Conservation (phyloP, 2,888 invertebrate genomes). For the Ashinkailepas kermadecensis region DNA sequence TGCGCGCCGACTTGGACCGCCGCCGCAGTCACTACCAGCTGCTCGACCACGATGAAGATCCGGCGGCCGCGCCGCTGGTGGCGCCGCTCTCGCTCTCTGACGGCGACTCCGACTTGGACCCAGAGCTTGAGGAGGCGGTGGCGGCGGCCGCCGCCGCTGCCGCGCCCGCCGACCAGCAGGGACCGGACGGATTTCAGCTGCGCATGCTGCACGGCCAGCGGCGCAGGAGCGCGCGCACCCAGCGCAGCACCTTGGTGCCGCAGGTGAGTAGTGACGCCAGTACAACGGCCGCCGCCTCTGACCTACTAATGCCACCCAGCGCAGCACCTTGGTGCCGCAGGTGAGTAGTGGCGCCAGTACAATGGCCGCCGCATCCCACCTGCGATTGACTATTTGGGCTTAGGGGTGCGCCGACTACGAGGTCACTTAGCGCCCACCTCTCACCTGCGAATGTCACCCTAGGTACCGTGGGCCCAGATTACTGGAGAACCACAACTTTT, state of each 20-base stretch:
- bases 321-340: too few species aligned
- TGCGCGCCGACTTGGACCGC: conserved; percentile 1
- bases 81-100: background rate
- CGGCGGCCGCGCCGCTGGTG: background rate
- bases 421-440: too few species aligned
- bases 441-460: too few species aligned
- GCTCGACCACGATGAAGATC: background rate
- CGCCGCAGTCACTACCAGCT: background rate
- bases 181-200: background rate
- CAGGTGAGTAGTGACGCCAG: background rate
- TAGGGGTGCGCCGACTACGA: too few species aligned
- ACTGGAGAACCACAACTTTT: too few species aligned
- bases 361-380: too few species aligned
- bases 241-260: background rate
- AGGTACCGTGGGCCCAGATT: too few species aligned
- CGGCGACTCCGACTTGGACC: background rate
- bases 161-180: background rate
- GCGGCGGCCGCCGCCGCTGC: background rate
- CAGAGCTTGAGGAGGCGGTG: background rate
- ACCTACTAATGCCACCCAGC: too few species aligned
- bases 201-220: background rate
- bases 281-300: background rate
- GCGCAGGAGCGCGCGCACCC: background rate
- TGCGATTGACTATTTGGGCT: too few species aligned
- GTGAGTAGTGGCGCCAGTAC: too few species aligned